Evolutionary conservation across 2,113 vertebrate species (phyloP), one percentile per base, ranked within the genome.

Genomic region (Oceanodroma tethys): DNA sequence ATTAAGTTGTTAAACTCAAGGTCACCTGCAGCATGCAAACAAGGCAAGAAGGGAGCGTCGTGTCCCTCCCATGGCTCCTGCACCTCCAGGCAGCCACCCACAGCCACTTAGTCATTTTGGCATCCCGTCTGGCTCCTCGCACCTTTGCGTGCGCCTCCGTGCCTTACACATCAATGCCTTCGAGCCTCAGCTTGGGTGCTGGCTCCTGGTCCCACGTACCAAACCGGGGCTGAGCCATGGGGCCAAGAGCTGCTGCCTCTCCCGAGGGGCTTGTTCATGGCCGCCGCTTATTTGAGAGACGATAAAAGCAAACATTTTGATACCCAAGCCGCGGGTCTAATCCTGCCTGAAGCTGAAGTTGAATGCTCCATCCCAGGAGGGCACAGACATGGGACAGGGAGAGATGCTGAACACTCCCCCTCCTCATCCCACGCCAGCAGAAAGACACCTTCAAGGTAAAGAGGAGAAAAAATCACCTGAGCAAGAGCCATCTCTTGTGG

Each of bases 91-190:
- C 70, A 90, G 62, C 66, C 80, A 25, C 71, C 62, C 86, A 60
- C 3, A 0, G 72, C 36, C 30, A 2, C 43, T 56, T 63, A 81
- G 11, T 85, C 80, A 60, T 86, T 14, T 78, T n/a, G 48, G n/a
- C 47, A 20, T 22, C 74, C 59, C 3, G 2, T 7, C 75, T 68
- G 60, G 67, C 53, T 86, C 40, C 86, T 80, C 2, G 1, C 21
- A 34, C 45, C 45, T 70, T 4, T 9, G 48, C 0, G 1, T 47
- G 78, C 29, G 3, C 26, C 53, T 68, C 59, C 0, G 4, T 15
- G 20, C 42, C 0, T 0, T 21, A 10, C n/a, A 20, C 23, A 40
- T 29, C 50, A 32, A 8, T 4, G 8, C 9, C 73, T 45, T 10
- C 0, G 3, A 55, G 52, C 17, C 17, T 21, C 20, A 56, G 18